Percentiles rank a stretch among this genome's conserved stretches.
Conservation (phyloP, 2,888 invertebrate species). For the Troides helena region DNA sequence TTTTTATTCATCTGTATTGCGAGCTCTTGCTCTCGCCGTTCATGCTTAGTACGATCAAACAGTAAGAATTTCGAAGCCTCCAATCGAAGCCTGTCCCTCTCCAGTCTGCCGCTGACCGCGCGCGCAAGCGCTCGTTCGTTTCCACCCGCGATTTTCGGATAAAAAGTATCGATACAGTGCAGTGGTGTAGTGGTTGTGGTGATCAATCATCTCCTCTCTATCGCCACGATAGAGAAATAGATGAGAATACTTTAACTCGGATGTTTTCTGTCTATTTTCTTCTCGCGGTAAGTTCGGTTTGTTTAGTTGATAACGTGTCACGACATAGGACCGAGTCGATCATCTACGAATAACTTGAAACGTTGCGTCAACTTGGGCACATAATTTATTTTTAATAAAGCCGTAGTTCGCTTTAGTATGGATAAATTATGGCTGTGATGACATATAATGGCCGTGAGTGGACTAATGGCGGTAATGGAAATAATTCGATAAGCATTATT, state of each 20-base stretch:
- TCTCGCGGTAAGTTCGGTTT: slow-evolving; percentile 38
- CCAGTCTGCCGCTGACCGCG: slow-evolving; percentile 59
- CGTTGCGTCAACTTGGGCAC: slow-evolving; percentile 24
- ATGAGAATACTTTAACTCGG: slow-evolving; percentile 47
- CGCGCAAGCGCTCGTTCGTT: slow-evolving; percentile 60
- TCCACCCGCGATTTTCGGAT: slow-evolving; percentile 5
- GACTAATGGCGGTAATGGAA: too few relatives aligned
- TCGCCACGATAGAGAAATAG: slow-evolving; percentile 65
- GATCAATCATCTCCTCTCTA: slow-evolving; percentile 66
- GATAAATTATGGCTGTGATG: too few relatives aligned
- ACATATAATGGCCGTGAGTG: too few relatives aligned
- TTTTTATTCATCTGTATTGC: too few relatives aligned
- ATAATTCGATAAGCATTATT: too few relatives aligned
- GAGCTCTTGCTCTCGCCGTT: not conserved
- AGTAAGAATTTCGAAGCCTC: slow-evolving; percentile 28
- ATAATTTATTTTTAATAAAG: not conserved
- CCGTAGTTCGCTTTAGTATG: not conserved
- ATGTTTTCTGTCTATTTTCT: slow-evolving; percentile 46
- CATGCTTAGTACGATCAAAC: slow-evolving; percentile 3
- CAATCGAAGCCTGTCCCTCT: slow-evolving; percentile 44
- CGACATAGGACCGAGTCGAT: slow-evolving; percentile 16
- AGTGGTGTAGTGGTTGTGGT: slow-evolving; percentile 49
- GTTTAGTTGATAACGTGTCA: slow-evolving; percentile 19
- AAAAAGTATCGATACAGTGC: slow-evolving; percentile 32
- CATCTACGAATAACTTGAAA: slow-evolving; percentile 19